A percentile compares a stretch with the other conserved stretches of the same genome.
Conservation (phyloP, 2,797 vertebrate species). For the Sebastes melanostomus region DNA sequence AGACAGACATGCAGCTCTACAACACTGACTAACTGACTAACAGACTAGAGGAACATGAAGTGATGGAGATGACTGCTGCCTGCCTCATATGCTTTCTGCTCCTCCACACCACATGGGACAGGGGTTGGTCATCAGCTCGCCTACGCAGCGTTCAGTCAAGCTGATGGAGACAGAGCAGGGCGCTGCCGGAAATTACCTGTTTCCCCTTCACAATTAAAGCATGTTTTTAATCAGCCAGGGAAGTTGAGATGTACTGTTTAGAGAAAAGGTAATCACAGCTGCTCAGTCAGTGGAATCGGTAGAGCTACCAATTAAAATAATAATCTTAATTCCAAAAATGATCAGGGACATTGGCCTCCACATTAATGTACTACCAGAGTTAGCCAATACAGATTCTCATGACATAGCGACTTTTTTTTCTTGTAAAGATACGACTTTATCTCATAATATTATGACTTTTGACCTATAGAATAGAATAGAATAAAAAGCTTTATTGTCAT, state of each 20-base stretch:
- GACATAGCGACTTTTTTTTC: no score
- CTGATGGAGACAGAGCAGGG: not conserved
- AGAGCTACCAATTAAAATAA: not conserved
- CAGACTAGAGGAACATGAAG: not conserved
- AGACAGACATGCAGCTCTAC: not conserved
- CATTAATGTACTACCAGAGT: fast-evolving
- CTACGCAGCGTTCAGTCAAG: not conserved
- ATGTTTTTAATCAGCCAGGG: not conserved
- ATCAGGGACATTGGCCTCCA: no score
- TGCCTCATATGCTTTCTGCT: not conserved
- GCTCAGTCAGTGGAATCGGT: no score
- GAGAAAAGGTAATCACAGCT: not conserved
- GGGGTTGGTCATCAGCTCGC: constrained; percentile 6
- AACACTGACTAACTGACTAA: not conserved
- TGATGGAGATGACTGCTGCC: constrained; percentile 1
- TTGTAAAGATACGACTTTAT: no score
- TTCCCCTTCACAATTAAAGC: constrained; percentile 12
- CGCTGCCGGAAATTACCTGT: not conserved
- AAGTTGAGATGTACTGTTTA: not conserved
- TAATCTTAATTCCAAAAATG: no score
- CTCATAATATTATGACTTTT: no score
- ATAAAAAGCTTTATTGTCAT: no score
- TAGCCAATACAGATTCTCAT: no score
- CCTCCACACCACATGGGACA: constrained; percentile 15
- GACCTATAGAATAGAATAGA: no score